phyloP scores from a whole-genome alignment of 2,888 invertebrate species.

The Conops quadrifasciatus region DNA sequence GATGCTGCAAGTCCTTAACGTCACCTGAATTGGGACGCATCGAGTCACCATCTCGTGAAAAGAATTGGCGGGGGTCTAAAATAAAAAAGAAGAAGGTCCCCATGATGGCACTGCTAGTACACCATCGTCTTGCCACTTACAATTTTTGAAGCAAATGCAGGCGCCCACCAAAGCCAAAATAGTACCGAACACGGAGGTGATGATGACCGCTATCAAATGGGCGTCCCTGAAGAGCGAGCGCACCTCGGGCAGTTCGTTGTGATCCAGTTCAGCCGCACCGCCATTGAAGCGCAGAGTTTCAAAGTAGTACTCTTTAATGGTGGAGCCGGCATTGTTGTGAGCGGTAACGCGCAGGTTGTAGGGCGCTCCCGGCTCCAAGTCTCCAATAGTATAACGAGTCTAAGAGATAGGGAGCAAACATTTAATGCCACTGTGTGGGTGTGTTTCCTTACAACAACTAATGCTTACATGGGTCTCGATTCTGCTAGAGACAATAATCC shows the following conservation, averaged over 20 bases:
- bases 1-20: conserved; percentile 62
- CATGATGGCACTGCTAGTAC: not conserved
- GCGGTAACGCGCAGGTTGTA: conserved; percentile 70
- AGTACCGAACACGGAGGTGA: conserved; percentile 66
- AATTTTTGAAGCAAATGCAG: conserved; percentile 68
- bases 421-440: not conserved
- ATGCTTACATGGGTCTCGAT: conserved; percentile 64
- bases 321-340: conserved; percentile 72
- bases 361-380: conserved; percentile 67
- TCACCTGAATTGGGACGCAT: conserved; percentile 49
- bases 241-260: conserved; percentile 51
- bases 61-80: conserved; percentile 56
- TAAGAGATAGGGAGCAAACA: conserved; percentile 41
- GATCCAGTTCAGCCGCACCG: conserved; percentile 53
- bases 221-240: conserved; percentile 56
- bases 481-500: conserved; percentile 67
- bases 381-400: conserved; percentile 66
- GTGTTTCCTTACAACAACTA: conserved; percentile 16
- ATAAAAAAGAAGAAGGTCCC: not conserved
- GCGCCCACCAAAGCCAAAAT: conserved; percentile 68
- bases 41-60: conserved; percentile 54
- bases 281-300: conserved; percentile 69
- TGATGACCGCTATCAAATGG: conserved; percentile 59
- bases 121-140: conserved; percentile 60
- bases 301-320: conserved; percentile 70